Base-by-base conservation (phyloP, 2,888 invertebrate genomes). In the Heteropelma amictum region DNA sequence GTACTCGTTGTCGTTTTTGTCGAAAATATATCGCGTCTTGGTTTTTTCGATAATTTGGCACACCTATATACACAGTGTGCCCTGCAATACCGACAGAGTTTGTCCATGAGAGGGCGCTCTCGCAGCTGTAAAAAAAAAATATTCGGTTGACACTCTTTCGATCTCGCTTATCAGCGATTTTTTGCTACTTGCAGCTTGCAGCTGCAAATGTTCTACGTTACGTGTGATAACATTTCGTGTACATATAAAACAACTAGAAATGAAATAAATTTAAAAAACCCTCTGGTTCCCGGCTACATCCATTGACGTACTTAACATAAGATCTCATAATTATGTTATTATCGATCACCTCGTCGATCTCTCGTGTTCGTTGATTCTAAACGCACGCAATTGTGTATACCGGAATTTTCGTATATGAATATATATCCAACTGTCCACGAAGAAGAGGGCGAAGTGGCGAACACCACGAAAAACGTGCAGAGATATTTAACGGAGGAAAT, bases 241-340 rank as follows among this genome's bases (percentile, higher is more conserved):
- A 17, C 26, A 12, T 19, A 35, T 23, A 23, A 23, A 47, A 23
- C n/a, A 3, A 23, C 21, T 21, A 23, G 21, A 6, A n/a, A 12
- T 12, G 14, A 12, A 8, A 12, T 14, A 28, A 6, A 28, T 40
- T 40, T 56, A 17, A 26, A 21, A 40, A 56, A 40, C 21, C 8
- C 40, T 23, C 21, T 12, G 10, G 23, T 35, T 38, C 19, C 47
- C 49, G 51, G 33, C 38, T 63, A n/a, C 8, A 33, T 33, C 47
- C 17, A n/a, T 12, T 53, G 26, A 58, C 23, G 19, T n/a, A n/a
- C 30, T 64, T 26, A 28, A 42, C 17, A 26, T 58, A 8, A 33
- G 65, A 65, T 6, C 4, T 42, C 21, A 71, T 71, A 35, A 63
- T 23, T 21, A 54, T 70, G 56, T 40, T 47, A 64, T 56, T 63